Conservation (phyloP, 2,113 vertebrate species). For the Candoia aspera region DNA sequence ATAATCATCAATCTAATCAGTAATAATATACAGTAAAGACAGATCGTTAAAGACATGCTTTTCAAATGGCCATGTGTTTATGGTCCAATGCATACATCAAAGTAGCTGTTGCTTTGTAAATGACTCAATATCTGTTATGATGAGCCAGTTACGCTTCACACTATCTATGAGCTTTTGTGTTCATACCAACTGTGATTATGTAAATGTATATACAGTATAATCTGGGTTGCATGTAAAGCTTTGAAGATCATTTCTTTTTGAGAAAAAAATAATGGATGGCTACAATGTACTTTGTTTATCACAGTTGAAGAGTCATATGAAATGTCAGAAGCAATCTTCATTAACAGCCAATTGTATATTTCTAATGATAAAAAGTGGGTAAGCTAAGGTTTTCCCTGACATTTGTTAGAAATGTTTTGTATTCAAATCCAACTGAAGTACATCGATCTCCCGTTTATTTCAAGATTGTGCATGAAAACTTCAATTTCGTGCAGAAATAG, state of each 20-base stretch:
- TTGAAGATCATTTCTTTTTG: background rate
- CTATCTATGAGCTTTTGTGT: background rate
- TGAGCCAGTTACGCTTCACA: background rate
- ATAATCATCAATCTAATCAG: background rate
- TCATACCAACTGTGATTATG: background rate
- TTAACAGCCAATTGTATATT: background rate
- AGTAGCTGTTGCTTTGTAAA: background rate
- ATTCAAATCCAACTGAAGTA: background rate
- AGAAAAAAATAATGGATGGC: background rate
- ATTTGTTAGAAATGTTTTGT: background rate
- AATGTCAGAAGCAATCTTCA: background rate
- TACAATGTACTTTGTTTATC: background rate
- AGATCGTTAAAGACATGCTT: background rate
- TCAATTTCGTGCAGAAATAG: background rate
- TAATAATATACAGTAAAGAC: background rate
- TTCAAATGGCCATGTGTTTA: background rate
- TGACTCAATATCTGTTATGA: background rate
- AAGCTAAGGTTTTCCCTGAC: background rate
- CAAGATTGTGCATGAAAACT: background rate
- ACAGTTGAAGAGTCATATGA: background rate
- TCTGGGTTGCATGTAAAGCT: background rate
- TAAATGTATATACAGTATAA: background rate
- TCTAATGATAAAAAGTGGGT: conserved; percentile 2
- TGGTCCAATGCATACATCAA: background rate
- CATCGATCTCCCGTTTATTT: background rate